phyloP scores from a whole-genome alignment of 2,888 invertebrate genomes.

The Drepanosiphum platanoidis region DNA sequence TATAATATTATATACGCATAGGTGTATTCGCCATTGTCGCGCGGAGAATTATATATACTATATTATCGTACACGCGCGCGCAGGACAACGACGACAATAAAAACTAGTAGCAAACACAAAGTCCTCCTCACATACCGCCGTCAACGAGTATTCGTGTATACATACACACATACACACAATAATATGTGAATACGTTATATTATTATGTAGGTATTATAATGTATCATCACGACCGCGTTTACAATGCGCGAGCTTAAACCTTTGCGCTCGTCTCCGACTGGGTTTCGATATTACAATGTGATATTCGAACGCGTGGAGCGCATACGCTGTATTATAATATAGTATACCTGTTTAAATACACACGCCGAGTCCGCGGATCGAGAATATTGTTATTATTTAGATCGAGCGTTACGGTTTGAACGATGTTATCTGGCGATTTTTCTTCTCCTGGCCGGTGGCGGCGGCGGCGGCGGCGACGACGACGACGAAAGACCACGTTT shows the following conservation, averaged over 20 bases:
- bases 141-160: not conserved
- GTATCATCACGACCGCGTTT: constrained; percentile 20
- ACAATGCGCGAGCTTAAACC: constrained; percentile 4
- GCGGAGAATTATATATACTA: not conserved
- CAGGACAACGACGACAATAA: not conserved
- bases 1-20: no score
- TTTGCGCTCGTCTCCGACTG: not conserved
- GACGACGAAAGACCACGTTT: no score
- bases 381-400: not conserved
- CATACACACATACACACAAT: not conserved
- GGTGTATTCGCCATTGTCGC: not conserved
- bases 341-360: no score
- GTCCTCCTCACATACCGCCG: not conserved
- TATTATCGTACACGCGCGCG: not conserved
- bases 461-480: no score
- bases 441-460: no score
- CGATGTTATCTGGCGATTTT: no score
- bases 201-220: not conserved
- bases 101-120: not conserved
- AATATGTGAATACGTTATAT: not conserved
- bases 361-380: not conserved
- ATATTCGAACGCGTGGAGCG: no score
- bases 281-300: not conserved
- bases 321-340: no score
- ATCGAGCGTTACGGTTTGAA: not conserved